Conservation (phyloP, 2,888 invertebrate genomes). For the Plagiodera versicolora region DNA sequence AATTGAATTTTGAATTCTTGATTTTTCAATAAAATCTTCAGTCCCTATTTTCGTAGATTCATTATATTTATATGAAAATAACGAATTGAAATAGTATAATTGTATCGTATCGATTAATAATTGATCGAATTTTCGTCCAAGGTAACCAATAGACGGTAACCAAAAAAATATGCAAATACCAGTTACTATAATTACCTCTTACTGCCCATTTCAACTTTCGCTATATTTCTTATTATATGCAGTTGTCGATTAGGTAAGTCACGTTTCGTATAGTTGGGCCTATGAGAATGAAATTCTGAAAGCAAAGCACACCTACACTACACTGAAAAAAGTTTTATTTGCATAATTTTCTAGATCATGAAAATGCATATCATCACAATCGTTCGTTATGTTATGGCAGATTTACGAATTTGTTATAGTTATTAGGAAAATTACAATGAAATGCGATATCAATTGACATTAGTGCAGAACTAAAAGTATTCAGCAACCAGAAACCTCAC, state of each 20-base stretch:
- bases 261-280: not conserved
- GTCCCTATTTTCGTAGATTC: not conserved
- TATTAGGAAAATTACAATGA: too few relatives aligned
- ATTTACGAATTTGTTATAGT: too few relatives aligned
- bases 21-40: too few relatives aligned
- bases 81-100: slow-evolving; percentile 1
- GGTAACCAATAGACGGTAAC: slow-evolving; percentile 27
- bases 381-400: too few relatives aligned
- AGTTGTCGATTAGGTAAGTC: not conserved
- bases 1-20: too few relatives aligned
- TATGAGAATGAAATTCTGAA: not conserved
- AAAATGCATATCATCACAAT: too few relatives aligned
- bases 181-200: not conserved
- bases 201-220: slow-evolving; percentile 20
- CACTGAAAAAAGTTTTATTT: not conserved
- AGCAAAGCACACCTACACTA: not conserved
- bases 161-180: slow-evolving; percentile 13
- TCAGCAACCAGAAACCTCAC: too few relatives aligned
- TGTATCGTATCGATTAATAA: too few relatives aligned
- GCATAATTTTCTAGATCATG: too few relatives aligned
- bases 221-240: slow-evolving; percentile 6
- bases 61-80: not conserved
- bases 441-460: too few relatives aligned
- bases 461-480: too few relatives aligned
- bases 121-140: slow-evolving; percentile 18